Evolutionary conservation across 2,797 vertebrate species (phyloP), one percentile per base, ranked within the genome.

Genomic region (Xiphorhynchus erythropygius): DNA sequence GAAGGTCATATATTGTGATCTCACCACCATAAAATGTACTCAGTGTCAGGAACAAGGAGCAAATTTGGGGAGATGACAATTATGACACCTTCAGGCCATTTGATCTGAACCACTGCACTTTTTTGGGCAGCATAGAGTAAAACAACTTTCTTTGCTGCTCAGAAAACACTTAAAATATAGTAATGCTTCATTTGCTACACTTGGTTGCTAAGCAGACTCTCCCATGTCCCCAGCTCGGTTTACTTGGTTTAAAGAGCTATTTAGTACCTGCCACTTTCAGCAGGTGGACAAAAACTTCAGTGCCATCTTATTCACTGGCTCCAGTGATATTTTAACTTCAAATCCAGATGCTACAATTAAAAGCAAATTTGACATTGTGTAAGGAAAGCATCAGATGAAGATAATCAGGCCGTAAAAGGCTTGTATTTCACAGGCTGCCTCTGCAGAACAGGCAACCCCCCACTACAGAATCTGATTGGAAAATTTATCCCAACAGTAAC

Each of bases 71-170:
- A 91, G 85, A 96, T 92, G 13, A 95, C 91, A 93, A 67, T 39
- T 49, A 85, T 46, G 69, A 90, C 52, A 84, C 63, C 55, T 87
- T 94, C 75, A 74, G 85, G 89, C 85, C 73, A 82, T 89, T 71
- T 93, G 73, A 94, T 96, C 75, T 90, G 84, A 90, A 95, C 93
- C 95, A 87, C 92, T 93, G 89, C 91, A 97, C 70, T 94, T 91
- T 83, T 95, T 90, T 82, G 89, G 95, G 81, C 92, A 96, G 93
- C 57, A 96, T 46, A 94, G 90, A 79, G 18, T 87, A 91, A 93
- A 96, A 68, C 81, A 84, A 56, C 77, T 97, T 87, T 95, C 64
- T 96, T 90, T 94, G 81, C 92, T 94, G 90, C 80, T 85, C 84
- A 94, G 76, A 96, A 87, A 93, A 96, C 44, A 63, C 41, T 90